These are phyloP conservation scores for Serinus canaria DNA, from an alignment of 2,113 vertebrate species.

Conservation along the genomic window DNA sequence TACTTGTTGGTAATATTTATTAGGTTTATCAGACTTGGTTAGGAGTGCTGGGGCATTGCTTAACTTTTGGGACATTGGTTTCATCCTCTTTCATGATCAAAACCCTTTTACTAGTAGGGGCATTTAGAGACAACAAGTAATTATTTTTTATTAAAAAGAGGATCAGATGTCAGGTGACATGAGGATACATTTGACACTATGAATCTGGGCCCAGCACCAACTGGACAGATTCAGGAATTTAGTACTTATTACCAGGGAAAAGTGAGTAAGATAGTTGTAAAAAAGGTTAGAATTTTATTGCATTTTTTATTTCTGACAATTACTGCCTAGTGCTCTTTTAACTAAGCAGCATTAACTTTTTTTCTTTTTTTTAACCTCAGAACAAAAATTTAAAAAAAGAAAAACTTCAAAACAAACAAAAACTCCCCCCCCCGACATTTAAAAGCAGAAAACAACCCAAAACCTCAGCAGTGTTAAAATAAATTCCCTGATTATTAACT, in stretches of 20 bases:
- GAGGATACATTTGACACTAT: background rate
- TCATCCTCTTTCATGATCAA: background rate
- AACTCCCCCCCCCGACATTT: fast-evolving
- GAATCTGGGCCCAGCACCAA: background rate
- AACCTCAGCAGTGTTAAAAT: background rate
- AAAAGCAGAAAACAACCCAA: background rate
- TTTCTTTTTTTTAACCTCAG: background rate
- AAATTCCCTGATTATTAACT: background rate
- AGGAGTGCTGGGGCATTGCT: background rate
- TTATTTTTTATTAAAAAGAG: background rate
- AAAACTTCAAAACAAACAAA: background rate
- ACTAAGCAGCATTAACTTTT: background rate
- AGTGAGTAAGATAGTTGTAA: background rate
- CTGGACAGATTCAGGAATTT: background rate
- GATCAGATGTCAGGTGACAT: background rate
- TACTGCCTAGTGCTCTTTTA: background rate
- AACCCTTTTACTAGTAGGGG: background rate
- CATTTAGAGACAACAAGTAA: background rate
- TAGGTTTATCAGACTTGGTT: background rate
- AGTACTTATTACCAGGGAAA: background rate
- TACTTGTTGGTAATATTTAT: background rate
- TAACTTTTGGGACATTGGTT: background rate
- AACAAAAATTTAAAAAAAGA: background rate
- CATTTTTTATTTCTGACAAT: background rate
- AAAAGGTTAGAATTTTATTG: background rate